A percentile compares a stretch with the other conserved stretches of the same genome.
Conservation (phyloP, 2,888 invertebrate genomes). For the Antheraea assamensis region DNA sequence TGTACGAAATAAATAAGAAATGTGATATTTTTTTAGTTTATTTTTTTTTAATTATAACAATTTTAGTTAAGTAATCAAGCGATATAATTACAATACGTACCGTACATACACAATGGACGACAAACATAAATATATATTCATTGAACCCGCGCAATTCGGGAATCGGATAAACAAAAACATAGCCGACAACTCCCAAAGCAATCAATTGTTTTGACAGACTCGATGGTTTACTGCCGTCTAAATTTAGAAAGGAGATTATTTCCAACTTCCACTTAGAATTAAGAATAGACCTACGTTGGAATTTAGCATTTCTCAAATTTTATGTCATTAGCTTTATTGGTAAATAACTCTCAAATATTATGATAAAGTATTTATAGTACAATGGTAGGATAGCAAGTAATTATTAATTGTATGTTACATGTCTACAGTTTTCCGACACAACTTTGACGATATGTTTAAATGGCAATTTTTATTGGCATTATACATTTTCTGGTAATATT, state of each 20-base stretch:
- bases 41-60: not conserved
- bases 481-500: too few relatives aligned
- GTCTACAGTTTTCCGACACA: too few relatives aligned
- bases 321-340: constrained; percentile 17
- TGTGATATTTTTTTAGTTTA: not conserved
- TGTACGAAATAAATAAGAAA: not conserved
- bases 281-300: constrained; percentile 22
- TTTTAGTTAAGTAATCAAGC: not conserved
- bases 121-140: not conserved
- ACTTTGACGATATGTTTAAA: too few relatives aligned
- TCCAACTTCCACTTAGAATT: constrained; percentile 23
- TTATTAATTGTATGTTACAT: too few relatives aligned
- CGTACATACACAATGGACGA: not conserved
- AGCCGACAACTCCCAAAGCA: constrained; percentile 16
- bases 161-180: constrained; percentile 6
- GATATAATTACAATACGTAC: not conserved
- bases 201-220: constrained; percentile 33
- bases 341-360: not conserved
- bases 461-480: too few relatives aligned
- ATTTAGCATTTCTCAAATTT: constrained; percentile 22
- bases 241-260: constrained; percentile 37
- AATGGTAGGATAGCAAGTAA: too few relatives aligned
- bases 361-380: too few relatives aligned
- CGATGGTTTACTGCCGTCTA: constrained; percentile 25
- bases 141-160: not conserved